Base-by-base conservation (phyloP, 1,140 invertebrate genomes). In the Triops cancriformis region DNA sequence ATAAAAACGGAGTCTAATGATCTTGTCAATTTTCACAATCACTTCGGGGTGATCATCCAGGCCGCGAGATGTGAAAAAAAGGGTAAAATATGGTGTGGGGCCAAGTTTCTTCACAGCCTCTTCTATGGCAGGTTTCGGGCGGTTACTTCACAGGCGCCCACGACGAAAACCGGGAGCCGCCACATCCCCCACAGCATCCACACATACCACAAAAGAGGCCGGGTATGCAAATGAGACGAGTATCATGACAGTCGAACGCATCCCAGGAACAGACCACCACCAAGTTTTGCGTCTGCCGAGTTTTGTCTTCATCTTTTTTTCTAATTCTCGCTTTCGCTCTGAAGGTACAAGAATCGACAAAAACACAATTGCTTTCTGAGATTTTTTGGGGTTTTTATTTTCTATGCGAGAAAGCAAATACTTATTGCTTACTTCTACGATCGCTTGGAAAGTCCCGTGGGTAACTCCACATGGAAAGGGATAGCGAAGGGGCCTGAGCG, bases 211-310 rank as follows among this genome's bases (percentile, higher is more conserved):
- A 23, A 64, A 64, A 64, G 23, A 14, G 51, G 51, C 51, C 51
- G 51, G 51, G 51, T 64, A 64, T 64, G 51, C 51, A 64, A 64
- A 64, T 64, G 51, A 64, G 51, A 64, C 51, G 51, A 14, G 14
- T 64, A 64, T 64, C 51, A 64, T 64, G 51, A 64, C n/a, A 64
- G 51, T 64, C 51, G 51, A 64, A 64, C 51, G 5, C 51, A 64
- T 64, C 51, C 51, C 10, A 64, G 51, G 10, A 64, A 64, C 51
- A 23, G 51, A 64, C 51, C 51, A 64, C 51, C 51, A 14, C 23
- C 51, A 64, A 64, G n/a, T 18, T n/a, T n/a, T 23, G 51, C 1
- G 51, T 9, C 51, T 64, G 51, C 51, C 18, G 51, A 64, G 9
- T 64, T 64, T 64, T 64, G 14, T 64, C 51, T 64, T 6, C 5